Conservation (phyloP, 92 coral and sea anemone species). For the Micromussa lordhowensis region DNA sequence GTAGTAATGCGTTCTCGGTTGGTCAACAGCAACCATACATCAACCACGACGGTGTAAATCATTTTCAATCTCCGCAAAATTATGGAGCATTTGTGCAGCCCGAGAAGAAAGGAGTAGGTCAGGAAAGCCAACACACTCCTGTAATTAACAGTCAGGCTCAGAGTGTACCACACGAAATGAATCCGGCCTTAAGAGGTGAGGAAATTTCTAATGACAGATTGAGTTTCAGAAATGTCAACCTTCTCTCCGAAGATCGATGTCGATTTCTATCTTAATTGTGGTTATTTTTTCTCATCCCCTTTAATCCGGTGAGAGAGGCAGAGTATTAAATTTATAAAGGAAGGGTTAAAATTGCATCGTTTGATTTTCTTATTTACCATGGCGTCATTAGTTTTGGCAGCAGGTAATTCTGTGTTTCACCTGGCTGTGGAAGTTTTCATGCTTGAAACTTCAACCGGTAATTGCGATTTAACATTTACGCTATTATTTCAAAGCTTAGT, state of each 20-base stretch:
- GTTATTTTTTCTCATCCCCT: neutral
- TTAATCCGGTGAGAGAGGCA: neutral
- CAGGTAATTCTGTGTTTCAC: conserved; percentile 25
- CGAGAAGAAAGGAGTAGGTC: conserved; percentile 48
- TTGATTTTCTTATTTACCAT: conserved; percentile 4
- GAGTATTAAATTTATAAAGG: neutral
- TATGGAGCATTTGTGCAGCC: conserved; percentile 69
- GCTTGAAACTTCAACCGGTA: conserved; percentile 14
- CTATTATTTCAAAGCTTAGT: conserved; percentile 3
- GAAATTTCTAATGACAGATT: conserved; percentile 38
- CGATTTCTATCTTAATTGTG: conserved; percentile 9
- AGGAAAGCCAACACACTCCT: conserved; percentile 44
- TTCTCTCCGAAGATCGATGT: conserved; percentile 4
- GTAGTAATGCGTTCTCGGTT: conserved; percentile 75
- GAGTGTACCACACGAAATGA: conserved; percentile 32
- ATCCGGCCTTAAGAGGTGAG: conserved; percentile 42
- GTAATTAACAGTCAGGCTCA: conserved; percentile 42
- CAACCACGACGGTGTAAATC: conserved; percentile 75
- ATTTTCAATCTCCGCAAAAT: conserved; percentile 66
- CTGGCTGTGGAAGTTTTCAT: neutral
- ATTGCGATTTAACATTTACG: neutral
- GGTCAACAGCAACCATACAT: conserved; percentile 78
- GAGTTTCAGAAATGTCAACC: conserved; percentile 9
- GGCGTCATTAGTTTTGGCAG: conserved; percentile 37
- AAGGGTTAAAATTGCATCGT: conserved; percentile 6